Base-by-base conservation (phyloP, 2,888 invertebrate genomes). In the Cantharis rufa region DNA sequence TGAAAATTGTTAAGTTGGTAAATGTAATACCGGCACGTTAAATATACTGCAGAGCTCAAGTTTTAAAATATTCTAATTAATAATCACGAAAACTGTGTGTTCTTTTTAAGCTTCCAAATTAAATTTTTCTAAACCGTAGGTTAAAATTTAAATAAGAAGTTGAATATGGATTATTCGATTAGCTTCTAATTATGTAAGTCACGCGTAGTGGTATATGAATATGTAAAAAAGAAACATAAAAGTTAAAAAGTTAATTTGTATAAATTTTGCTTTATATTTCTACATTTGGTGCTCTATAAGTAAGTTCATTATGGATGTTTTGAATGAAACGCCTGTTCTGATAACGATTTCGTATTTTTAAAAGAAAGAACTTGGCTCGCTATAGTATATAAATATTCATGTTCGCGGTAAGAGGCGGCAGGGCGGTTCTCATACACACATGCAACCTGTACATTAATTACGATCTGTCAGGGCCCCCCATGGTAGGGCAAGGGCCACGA, bases 381-480 rank as follows among this genome's bases (percentile, higher is more conserved):
- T 72, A 81, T 48, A 48, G 48, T 48, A 48, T 81, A 81, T 81
- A 81, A 81, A 82, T 82, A 82, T 82, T 80, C 82, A 82, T 82
- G 82, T 80, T 72, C 79, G 81, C 72, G 81, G 82, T 80, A 82
- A 81, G 81, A 80, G 80, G 80, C 81, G 82, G 82, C 83, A 84
- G 83, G 86, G 85, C 84, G 82, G 84, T 82, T 80, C 84, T 80
- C 82, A 79, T 81, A 82, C 71, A 82, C 84, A 83, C 86, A 86
- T 86, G 86, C 86, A 86, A 86, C 86, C 86, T 86, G 85, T 83
- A 85, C 86, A 86, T 86, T 86, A 86, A 86, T 86, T 86, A 86
- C 83, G 81, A 80, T 80, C 84, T 83, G 84, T 84, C 84, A 84
- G 82, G 83, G 83, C 84, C 85, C 80, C 83, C 83, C 83, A 82